Evolutionary conservation across 2,797 vertebrate genomes (phyloP).

Genomic region (Hipposideros larvatus): DNA sequence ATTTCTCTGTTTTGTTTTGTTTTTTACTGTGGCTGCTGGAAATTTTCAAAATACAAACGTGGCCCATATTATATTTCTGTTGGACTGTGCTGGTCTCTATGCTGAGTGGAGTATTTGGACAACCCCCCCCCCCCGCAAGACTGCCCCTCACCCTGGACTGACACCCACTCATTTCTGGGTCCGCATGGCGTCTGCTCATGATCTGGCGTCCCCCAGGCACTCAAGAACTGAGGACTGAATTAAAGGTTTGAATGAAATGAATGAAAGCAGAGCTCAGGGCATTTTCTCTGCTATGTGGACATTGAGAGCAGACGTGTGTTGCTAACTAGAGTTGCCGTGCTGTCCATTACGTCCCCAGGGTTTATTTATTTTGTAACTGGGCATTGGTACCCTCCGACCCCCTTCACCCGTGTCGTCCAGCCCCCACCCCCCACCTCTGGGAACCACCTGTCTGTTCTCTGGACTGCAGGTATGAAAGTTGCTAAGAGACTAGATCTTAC

Average conservation of each 20-base stretch:
- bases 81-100: rapidly evolving
- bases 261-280: not conserved
- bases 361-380: not conserved
- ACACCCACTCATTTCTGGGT: rapidly evolving
- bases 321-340: too few species aligned
- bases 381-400: rapidly evolving
- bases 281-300: rapidly evolving
- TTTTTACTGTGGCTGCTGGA: not conserved
- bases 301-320: rapidly evolving
- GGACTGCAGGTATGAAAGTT: not conserved
- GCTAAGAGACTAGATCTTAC: not conserved
- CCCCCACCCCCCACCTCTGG: not conserved
- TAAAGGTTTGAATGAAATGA: rapidly evolving
- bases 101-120: rapidly evolving
- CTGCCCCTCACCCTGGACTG: not conserved
- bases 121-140: too few species aligned
- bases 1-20: not conserved
- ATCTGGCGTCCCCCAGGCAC: rapidly evolving
- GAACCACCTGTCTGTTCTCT: too few species aligned
- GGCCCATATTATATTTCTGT: rapidly evolving
- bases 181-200: rapidly evolving
- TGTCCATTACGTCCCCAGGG: rapidly evolving
- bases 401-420: too few species aligned
- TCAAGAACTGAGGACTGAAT: rapidly evolving
- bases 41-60: rapidly evolving